Evolutionary conservation across 2,888 invertebrate species (phyloP), one percentile per base, ranked within the genome.

Genomic region (Tetragonula carbonaria): DNA sequence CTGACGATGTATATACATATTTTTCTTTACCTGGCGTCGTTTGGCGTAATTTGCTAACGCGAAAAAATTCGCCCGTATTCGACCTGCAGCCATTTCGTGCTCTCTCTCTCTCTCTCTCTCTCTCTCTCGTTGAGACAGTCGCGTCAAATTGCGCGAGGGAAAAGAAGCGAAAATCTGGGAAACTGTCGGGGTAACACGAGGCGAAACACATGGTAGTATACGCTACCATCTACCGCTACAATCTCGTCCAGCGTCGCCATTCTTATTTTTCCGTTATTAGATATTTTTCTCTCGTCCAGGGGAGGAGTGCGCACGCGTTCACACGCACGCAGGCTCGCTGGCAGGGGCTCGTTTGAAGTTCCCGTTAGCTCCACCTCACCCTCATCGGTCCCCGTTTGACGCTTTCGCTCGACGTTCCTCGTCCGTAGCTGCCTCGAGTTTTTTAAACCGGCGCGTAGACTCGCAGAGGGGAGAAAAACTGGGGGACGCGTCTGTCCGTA

Each of bases 141-240:
- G 85, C 88, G 86, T 92, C 89, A 87, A 86, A 78, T 92, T 91
- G 90, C 92, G 88, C 78, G 85, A 18, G 21, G 86, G 82, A 86
- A 80, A 78, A 71, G 86, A 76, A 74, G 80, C 8, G 45, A 88
- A 88, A 85, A 92, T 92, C 90, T 89, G 88, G 92, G 90, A 90
- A 91, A 92, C 89, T 88, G 91, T 89, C 90, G 82, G 87, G 8
- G 90, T 92, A 92, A 92, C 74, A 87, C 86, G 91, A 93, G 78
- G 87, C 91, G 88, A 85, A 86, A 91, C 89, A 88, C 91, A 90
- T 88, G 87, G 90, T 28, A 28, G 28, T 28, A 28, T 82, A 78
- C 74, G 14, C 71, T 78, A 78, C 77, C 74, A 72, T 55, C 77
- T 72, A 63, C 84, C 66, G 66, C 28, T 28, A 75, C 82, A 65